Evolutionary conservation across 1,140 invertebrate species (phyloP).

Genomic region (Drosophila erecta): DNA sequence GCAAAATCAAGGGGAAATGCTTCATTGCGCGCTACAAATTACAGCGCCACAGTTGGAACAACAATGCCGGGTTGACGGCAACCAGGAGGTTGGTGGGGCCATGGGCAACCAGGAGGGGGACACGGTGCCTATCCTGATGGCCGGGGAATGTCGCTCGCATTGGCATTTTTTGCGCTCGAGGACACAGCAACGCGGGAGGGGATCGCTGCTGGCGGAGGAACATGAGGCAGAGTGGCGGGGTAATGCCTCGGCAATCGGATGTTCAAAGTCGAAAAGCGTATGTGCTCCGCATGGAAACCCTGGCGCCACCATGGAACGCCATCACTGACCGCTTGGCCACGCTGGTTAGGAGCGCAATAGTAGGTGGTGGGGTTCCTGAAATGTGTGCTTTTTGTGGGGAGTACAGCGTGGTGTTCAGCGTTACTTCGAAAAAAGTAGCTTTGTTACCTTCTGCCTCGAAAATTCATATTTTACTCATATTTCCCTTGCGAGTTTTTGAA

Average conservation of each 20-base stretch:
- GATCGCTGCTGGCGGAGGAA: not conserved
- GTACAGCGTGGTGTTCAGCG: not conserved
- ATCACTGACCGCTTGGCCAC: slow-evolving; percentile 26
- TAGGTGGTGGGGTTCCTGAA: not conserved
- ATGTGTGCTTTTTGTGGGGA: slow-evolving; percentile 2
- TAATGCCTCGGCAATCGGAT: slow-evolving; percentile 78
- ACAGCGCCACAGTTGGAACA: slow-evolving; percentile 79
- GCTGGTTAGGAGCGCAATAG: slow-evolving; percentile 8
- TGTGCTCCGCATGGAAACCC: slow-evolving; percentile 72
- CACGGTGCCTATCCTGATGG: slow-evolving; percentile 9
- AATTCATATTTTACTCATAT: not conserved
- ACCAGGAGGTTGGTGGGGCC: too few species aligned
- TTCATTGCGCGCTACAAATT: slow-evolving; percentile 83
- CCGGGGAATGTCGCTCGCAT: slow-evolving; percentile 49
- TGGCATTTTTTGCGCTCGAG: slow-evolving; percentile 80
- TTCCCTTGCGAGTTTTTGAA: not conserved
- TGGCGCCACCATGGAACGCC: slow-evolving; percentile 19
- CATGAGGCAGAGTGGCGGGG: not conserved
- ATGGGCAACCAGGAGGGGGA: slow-evolving; percentile 1
- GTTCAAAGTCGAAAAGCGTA: slow-evolving; percentile 82
- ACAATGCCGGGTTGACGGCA: slow-evolving; percentile 51
- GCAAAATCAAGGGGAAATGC: slow-evolving; percentile 83
- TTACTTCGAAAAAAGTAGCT: not conserved
- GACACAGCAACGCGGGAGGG: slow-evolving; percentile 56
- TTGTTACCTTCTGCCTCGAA: too few species aligned